Conservation (phyloP, 2,888 invertebrate genomes). For the Prenolepis imparis region DNA sequence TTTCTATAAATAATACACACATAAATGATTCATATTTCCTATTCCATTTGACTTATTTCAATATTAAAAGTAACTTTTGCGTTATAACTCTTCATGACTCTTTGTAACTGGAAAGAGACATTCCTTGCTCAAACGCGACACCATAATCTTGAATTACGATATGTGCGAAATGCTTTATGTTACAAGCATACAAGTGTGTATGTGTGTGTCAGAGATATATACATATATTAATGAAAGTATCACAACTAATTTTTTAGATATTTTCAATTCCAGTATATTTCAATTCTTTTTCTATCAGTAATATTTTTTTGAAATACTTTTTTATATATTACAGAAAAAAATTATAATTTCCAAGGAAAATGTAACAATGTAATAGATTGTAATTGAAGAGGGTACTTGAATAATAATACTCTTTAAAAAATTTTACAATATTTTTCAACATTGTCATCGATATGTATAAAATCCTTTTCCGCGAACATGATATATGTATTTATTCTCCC, state of each 20-base stretch:
- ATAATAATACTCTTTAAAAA: not conserved
- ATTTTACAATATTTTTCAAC: not conserved
- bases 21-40: not conserved
- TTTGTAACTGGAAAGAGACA: not conserved
- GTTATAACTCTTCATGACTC: not conserved
- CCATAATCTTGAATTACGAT: conserved; percentile 13
- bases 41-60: not conserved
- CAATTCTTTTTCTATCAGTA: not conserved
- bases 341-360: not conserved
- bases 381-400: not conserved
- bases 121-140: not conserved
- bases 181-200: too few relatives aligned
- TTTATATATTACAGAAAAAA: not conserved
- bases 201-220: not conserved
- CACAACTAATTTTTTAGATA: not conserved
- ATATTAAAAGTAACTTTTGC: not conserved
- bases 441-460: not conserved
- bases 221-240: not conserved
- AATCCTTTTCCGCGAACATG: not conserved
- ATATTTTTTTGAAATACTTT: not conserved
- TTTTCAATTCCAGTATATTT: not conserved
- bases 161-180: not conserved
- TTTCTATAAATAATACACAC: not conserved
- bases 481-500: too few relatives aligned
- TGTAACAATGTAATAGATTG: not conserved